These are phyloP conservation scores for Thereva nobilitata DNA, from an alignment of 2,888 invertebrate genomes.

Conservation along the genomic window DNA sequence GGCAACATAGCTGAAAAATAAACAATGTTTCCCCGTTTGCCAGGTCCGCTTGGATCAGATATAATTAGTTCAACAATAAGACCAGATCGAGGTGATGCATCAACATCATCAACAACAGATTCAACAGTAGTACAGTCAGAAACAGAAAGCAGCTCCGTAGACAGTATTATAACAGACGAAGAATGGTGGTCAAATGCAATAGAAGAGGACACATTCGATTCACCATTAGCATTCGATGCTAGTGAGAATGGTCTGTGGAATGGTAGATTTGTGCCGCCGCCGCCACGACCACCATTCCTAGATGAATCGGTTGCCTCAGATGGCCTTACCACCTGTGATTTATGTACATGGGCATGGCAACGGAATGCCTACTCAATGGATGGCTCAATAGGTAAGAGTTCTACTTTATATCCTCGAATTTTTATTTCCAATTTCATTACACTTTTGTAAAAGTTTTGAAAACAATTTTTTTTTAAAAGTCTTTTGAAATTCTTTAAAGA, in stretches of 20 bases:
- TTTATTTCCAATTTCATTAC: too few relatives aligned
- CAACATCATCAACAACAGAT: slow-evolving; percentile 40
- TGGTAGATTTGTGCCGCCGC: slow-evolving; percentile 67
- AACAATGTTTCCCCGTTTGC: slow-evolving; percentile 55
- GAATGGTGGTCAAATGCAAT: slow-evolving; percentile 58
- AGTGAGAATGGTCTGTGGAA: slow-evolving; percentile 59
- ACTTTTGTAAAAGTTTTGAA: too few relatives aligned
- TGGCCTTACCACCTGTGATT: slow-evolving; percentile 73
- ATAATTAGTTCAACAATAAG: slow-evolving; percentile 42
- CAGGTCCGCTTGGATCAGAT: slow-evolving; percentile 50
- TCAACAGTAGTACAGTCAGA: slow-evolving; percentile 9
- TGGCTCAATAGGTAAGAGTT: slow-evolving; percentile 63
- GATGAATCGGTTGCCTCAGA: slow-evolving; percentile 68
- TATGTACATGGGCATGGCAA: slow-evolving; percentile 74
- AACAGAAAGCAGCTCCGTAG: slow-evolving; percentile 35
- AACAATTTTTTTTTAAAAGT: too few relatives aligned
- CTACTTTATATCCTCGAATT: too few relatives aligned
- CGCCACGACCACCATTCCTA: slow-evolving; percentile 68
- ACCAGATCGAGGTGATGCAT: slow-evolving; percentile 41
- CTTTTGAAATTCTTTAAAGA: too few relatives aligned
- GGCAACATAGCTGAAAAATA: slow-evolving; percentile 32
- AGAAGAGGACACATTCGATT: slow-evolving; percentile 58
- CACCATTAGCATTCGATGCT: slow-evolving; percentile 58
- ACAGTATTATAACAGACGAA: slow-evolving; percentile 46
- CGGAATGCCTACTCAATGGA: slow-evolving; percentile 64